These are phyloP conservation scores for Sabatieria punctata DNA, from an alignment of 2,888 invertebrate species.

Conservation along the genomic window DNA sequence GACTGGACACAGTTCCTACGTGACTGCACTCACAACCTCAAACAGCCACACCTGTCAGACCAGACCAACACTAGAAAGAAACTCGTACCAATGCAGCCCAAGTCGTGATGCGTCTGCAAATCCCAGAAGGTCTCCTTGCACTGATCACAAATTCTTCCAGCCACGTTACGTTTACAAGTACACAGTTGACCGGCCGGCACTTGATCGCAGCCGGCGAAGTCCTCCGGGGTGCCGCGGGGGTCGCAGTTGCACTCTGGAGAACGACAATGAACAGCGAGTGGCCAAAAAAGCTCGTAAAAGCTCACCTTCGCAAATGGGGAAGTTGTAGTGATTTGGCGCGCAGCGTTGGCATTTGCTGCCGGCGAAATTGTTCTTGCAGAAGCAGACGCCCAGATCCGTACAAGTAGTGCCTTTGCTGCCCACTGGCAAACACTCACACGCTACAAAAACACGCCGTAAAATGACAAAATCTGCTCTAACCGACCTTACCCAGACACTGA, in stretches of 20 bases:
- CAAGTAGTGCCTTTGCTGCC: constrained; percentile 69
- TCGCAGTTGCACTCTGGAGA: constrained; percentile 79
- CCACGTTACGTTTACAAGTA: constrained; percentile 79
- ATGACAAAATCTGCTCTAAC: neutral
- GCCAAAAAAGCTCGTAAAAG: too few species aligned
- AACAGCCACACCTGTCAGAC: constrained; percentile 9
- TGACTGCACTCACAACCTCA: constrained; percentile 66
- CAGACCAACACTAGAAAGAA: neutral
- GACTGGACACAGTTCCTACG: constrained; percentile 70
- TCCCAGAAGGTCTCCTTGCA: constrained; percentile 90
- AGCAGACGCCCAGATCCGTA: constrained; percentile 60
- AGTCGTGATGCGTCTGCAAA: constrained; percentile 62
- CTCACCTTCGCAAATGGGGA: constrained; percentile 85
- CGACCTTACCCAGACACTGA: constrained; percentile 58
- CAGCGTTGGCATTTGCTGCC: constrained; percentile 69
- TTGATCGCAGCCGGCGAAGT: constrained; percentile 73
- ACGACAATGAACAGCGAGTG: too few species aligned
- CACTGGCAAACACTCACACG: constrained; percentile 69
- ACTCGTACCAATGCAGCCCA: constrained; percentile 50
- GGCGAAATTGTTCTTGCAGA: constrained; percentile 70
- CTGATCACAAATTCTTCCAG: constrained; percentile 80
- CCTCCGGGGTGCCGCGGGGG: constrained; percentile 64
- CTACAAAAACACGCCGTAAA: constrained; percentile 17
- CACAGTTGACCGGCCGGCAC: constrained; percentile 71
- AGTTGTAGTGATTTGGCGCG: constrained; percentile 85